Conservation (phyloP, 64 coral and sea anemone genomes). For the Catalaphyllia jardinei region DNA sequence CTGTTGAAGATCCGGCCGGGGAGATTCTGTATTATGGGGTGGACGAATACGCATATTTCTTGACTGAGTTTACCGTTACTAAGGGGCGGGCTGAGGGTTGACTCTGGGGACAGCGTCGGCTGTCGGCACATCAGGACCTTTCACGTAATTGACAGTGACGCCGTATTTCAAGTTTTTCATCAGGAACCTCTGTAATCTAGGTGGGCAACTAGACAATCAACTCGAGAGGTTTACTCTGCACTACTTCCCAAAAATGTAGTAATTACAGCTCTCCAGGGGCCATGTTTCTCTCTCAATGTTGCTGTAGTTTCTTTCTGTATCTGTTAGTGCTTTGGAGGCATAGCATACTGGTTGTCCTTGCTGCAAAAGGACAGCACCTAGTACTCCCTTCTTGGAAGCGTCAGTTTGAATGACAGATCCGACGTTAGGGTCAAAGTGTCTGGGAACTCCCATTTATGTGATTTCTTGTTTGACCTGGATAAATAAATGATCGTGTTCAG, state of each 20-base stretch:
- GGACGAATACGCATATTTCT: too few species aligned
- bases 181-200: constrained; percentile 20
- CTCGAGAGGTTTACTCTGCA: not conserved
- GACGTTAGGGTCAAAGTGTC: constrained; percentile 24
- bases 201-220: not conserved
- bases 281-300: too few species aligned
- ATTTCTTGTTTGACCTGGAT: constrained; percentile 16
- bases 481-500: constrained; percentile 31
- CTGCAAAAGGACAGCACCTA: constrained; percentile 16
- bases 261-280: not conserved
- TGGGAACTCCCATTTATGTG: not conserved
- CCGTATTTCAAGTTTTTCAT: constrained; percentile 21
- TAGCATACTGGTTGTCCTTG: not conserved
- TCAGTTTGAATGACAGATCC: constrained; percentile 3
- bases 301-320: too few species aligned
- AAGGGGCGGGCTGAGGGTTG: not conserved
- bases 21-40: too few species aligned
- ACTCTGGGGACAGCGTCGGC: constrained; percentile 14
- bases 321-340: too few species aligned
- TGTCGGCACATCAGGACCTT: constrained; percentile 28
- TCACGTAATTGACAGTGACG: too few species aligned
- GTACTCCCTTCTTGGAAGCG: constrained; percentile 3
- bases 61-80: not conserved
- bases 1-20: too few species aligned
- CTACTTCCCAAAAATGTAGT: not conserved